These are phyloP conservation scores for Arbacia lixula DNA, from an alignment of 53 echinoderm and acorn worm species.

Conservation along the genomic window DNA sequence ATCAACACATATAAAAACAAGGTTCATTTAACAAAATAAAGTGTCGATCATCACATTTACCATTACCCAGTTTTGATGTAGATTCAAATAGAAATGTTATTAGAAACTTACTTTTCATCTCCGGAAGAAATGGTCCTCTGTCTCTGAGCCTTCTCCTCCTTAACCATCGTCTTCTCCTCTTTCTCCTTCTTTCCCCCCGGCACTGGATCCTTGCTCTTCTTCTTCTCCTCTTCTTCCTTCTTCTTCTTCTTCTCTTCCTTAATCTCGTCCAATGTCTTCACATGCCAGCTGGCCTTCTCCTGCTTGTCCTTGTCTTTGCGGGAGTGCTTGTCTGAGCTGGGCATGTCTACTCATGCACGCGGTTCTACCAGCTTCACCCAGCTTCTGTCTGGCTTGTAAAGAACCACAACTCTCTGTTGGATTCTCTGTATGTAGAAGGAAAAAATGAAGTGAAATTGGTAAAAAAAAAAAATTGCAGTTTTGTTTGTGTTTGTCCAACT, in stretches of 20 bases:
- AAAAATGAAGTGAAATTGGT: too few relatives aligned
- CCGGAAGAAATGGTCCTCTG: conserved; percentile 16
- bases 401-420: too few relatives aligned
- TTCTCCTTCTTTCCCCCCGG: background rate
- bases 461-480: too few relatives aligned
- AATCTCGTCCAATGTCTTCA: conserved; percentile 97
- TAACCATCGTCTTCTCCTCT: background rate
- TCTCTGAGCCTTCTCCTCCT: conserved; percentile 9
- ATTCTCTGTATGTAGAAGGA: too few relatives aligned
- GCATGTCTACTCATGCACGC: conserved; percentile 27
- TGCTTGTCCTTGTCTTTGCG: conserved; percentile 65
- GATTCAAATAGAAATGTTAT: background rate
- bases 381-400: too few relatives aligned
- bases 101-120: conserved; percentile 22
- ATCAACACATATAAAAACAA: too few relatives aligned
- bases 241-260: conserved; percentile 87
- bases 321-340: conserved; percentile 50
- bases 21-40: too few relatives aligned
- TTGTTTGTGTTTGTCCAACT: too few relatives aligned
- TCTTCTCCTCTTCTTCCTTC: conserved; percentile 57
- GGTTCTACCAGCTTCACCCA: too few relatives aligned
- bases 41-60: too few relatives aligned
- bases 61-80: too few relatives aligned
- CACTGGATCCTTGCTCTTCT: conserved; percentile 6
- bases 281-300: conserved; percentile 86